Evolutionary conservation across 2,888 invertebrate species (phyloP), one percentile per base, ranked within the genome.

Genomic region (Volucella bombylans): DNA sequence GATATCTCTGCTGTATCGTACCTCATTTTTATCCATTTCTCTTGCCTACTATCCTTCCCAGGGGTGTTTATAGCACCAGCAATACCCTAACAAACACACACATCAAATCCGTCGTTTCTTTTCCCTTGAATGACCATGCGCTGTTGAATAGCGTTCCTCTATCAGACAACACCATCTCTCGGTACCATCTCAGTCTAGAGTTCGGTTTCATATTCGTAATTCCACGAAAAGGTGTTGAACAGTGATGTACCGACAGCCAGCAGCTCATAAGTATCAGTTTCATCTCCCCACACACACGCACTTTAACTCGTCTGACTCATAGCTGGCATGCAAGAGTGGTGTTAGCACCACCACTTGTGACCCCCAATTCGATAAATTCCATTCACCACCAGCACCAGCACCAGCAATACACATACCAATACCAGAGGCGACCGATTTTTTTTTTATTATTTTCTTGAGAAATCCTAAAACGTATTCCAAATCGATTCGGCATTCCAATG

Each of bases 221-320:
- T 85, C 83, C 74, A 85, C 83, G 83, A 85, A 85, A 85, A 85
- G 83, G 83, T 85, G 83, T 85, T 85, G 71, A 81, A 85, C 83
- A 81, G 83, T 85, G 83, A 85, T 76, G 80, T 85, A 85, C 81
- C 83, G 83, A 85, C 76, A 67, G 61, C 65, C 61, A 81, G 82
- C 77, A 77, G 61, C 77, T 39, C 69, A 77, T 77, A 68, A 83
- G 67, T 85, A 85, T 85, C 83, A 23, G 41, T 85, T 85, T 81
- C 83, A 80, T 50, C 3, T n/a, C 49, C 54, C 9, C 52, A 31
- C 23, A 39, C 67, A 18, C 15, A 31, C 55, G 31, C 14, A 38
- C 39, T 14, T 15, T 45, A 23, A 55, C 57, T 11, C 14, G 38
- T 38, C 38, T 45, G 47, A 64, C 57, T 11, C 31, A 47, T 10